Conservation (phyloP, 2,888 invertebrate genomes). For the Lysandra coridon region DNA sequence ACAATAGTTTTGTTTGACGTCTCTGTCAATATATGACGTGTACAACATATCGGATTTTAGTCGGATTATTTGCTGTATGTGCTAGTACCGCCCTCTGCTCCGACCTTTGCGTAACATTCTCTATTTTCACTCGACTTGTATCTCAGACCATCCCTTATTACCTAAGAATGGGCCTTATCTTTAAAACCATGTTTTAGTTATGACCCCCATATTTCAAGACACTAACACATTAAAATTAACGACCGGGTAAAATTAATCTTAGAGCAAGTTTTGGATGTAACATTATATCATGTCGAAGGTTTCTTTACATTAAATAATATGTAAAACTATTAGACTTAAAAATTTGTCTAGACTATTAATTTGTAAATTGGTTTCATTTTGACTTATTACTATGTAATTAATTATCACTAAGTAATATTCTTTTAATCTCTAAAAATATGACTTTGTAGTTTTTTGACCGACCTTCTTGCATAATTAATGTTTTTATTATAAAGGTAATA, state of each 20-base stretch:
- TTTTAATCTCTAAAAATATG: not conserved
- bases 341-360: not conserved
- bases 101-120: no score
- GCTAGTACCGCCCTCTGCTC: no score
- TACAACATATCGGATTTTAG: no score
- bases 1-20: no score
- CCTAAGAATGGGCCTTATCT: not conserved
- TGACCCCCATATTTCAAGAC: conserved; percentile 9
- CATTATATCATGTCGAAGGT: not conserved
- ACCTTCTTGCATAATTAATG: no score
- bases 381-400: not conserved
- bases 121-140: not conserved
- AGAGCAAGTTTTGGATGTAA: conserved; percentile 8
- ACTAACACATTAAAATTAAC: conserved; percentile 20
- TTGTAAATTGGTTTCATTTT: conserved; percentile 5
- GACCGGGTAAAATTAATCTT: conserved; percentile 21
- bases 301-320: not conserved
- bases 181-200: not conserved
- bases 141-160: not conserved
- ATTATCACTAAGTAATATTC: not conserved
- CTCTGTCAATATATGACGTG: no score
- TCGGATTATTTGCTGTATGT: no score
- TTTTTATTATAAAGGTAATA: no score
- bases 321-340: not conserved
- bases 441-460: not conserved